phyloP scores from a whole-genome alignment of 2,888 invertebrate genomes.

The Celastrina argiolus region DNA sequence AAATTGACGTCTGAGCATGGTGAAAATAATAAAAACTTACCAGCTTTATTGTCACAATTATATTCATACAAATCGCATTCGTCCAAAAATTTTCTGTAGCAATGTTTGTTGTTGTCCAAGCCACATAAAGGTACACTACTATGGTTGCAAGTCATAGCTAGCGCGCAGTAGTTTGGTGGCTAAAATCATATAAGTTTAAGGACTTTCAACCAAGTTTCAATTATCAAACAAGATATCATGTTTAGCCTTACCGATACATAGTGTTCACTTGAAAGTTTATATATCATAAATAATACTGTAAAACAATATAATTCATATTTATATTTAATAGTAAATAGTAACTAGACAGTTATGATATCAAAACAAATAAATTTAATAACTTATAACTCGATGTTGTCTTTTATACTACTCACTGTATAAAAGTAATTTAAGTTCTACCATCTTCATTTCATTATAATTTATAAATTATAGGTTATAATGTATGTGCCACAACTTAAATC shows the following conservation, averaged over 20 bases:
- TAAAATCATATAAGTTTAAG: conserved; percentile 30
- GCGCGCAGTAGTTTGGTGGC: conserved; percentile 44
- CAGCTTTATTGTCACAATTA: conserved; percentile 50
- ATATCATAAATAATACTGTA: background rate
- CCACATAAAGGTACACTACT: conserved; percentile 49
- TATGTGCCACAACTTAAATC: background rate
- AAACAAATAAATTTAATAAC: no score
- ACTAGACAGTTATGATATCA: background rate
- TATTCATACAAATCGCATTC: conserved; percentile 56
- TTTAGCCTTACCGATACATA: background rate
- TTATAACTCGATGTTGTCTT: background rate
- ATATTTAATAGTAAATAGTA: background rate
- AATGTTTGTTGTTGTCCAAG: conserved; percentile 33
- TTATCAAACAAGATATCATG: background rate
- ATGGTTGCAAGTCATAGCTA: conserved; percentile 52
- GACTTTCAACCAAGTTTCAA: background rate
- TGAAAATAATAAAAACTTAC: conserved; percentile 35
- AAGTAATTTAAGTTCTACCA: background rate
- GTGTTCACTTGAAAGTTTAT: background rate
- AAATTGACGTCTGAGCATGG: background rate
- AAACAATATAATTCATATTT: background rate
- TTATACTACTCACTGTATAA: background rate
- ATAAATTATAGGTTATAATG: background rate
- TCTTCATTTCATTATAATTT: background rate
- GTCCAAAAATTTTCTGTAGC: conserved; percentile 47